Evolutionary conservation across 2,113 vertebrate genomes (phyloP), one percentile per base, ranked within the genome.

Genomic region (Dendropsophus ebraccatus): DNA sequence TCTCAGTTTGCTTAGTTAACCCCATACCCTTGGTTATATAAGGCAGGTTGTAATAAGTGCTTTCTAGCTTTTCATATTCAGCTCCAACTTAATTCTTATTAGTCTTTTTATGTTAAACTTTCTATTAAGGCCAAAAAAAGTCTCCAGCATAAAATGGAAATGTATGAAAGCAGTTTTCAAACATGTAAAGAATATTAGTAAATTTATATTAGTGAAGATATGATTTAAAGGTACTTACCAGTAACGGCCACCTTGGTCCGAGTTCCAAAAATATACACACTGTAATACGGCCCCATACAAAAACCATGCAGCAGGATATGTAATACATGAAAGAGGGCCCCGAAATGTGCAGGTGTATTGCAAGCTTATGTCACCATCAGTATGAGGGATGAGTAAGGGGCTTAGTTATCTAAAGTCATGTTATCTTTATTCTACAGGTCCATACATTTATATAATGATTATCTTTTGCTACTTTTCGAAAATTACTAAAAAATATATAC

Each of bases 201-300:
- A 47, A 74, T 21, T 9, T n/a, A 11, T 14, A n/a, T 41, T 5
- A 41, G 41, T 5, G 41, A 41, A 41, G 8, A 41, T 41, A 5
- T 41, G 13, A 10, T 77, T 0, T 17, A 79, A 1, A 10, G 5
- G 0, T 21, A 92, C 92, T 94, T 79, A 94, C 91, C 81, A 0
- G 4, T 0, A 85, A 94, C 25, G 0, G 60, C 91, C 89, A 94
- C 0, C 0, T 0, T 0, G 47, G 92, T 93, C 45, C 94, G 92
- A 0, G 0, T 0, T 0, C 91, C 88, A 0, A 93, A 92, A 1
- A 47, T 0, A 19, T 28, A 0, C 67, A 12, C 91, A 91, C 89
- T 60, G 87, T 91, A 89, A 85, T 30, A 89, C 37, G 82, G 0
- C 0, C 82, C 82, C 0, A 0, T 82, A 19, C 90, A 90, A 91